phyloP scores from a whole-genome alignment of 1,140 invertebrate genomes.

The Drepana arcuata region DNA sequence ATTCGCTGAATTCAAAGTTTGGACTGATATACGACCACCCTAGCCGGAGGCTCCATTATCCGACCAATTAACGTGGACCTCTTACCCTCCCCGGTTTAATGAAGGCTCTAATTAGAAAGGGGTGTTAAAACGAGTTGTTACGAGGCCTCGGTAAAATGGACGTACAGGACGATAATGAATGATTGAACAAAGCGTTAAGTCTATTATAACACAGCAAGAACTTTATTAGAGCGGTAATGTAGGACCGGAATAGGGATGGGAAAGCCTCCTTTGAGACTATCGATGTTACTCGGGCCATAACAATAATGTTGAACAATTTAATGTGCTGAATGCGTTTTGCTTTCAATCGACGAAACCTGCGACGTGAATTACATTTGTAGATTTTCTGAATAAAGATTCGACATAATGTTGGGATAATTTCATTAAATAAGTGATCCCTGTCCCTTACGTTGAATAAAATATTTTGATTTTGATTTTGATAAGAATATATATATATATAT shows the following conservation, averaged over 20 bases:
- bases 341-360: too few relatives aligned
- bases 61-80: constrained; percentile 17
- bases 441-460: too few relatives aligned
- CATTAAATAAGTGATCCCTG: too few relatives aligned
- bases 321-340: too few relatives aligned
- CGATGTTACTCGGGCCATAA: constrained; percentile 11
- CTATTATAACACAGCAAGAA: constrained; percentile 58
- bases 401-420: too few relatives aligned
- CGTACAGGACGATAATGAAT: constrained; percentile 42
- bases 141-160: constrained; percentile 36
- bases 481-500: too few relatives aligned
- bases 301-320: too few relatives aligned
- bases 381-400: too few relatives aligned
- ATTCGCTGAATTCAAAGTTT: constrained; percentile 41
- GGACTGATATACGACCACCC: constrained; percentile 41
- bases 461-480: too few relatives aligned
- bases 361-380: too few relatives aligned
- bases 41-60: constrained; percentile 6
- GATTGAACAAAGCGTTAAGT: constrained; percentile 64
- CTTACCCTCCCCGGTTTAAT: constrained; percentile 11
- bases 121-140: constrained; percentile 23
- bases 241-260: constrained; percentile 10
- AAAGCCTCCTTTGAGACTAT: constrained; percentile 4
- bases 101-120: constrained; percentile 19
- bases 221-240: constrained; percentile 60